Evolutionary conservation across 2,113 vertebrate genomes (phyloP), one percentile per base, ranked within the genome.

Genomic region (Chamaea fasciata): DNA sequence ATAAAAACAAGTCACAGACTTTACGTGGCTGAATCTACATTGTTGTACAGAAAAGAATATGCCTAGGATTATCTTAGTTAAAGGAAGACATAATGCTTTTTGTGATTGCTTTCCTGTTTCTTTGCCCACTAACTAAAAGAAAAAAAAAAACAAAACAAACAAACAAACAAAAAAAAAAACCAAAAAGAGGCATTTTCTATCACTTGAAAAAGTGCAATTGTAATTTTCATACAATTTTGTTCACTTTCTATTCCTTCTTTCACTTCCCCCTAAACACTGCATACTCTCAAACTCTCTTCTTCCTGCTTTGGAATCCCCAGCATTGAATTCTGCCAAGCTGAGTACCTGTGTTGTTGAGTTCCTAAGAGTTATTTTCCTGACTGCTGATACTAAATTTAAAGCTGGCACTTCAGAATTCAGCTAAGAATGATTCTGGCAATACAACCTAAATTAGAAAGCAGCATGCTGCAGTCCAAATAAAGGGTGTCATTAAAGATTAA

Each of bases 301-400:
- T 64, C 26, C 74, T 85, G 26, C 57, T 87, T 62, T 62, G 42
- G 68, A 89, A 92, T 28, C 30, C 9, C 18, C 44, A 65, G 7
- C 7, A 11, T 22, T 67, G 56, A 92, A 82, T 62, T 91, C 13
- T 50, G 28, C 56, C 49, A 84, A 88, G 37, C 9, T 76, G 41
- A 82, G 46, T 82, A 87, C 50, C 70, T 27, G 1, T 33, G n/a
- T 9, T 41, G 27, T 33, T 89, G 42, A 91, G 70, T 78, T 81
- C 93, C 33, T 88, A 26, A 7, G 35, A 93, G 57, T 79, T 52
- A 69, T 90, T 84, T 64, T 68, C 53, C 73, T 64, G 41, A 91
- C 67, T 91, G 42, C 47, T 80, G n/a, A 85, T 70, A 86, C 46
- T 93, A 94, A 87, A 90, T 75, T 46, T 75, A 86, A 84, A 89